Base-by-base conservation (phyloP, 2,797 vertebrate genomes). In the Schizothorax lantsangensis region DNA sequence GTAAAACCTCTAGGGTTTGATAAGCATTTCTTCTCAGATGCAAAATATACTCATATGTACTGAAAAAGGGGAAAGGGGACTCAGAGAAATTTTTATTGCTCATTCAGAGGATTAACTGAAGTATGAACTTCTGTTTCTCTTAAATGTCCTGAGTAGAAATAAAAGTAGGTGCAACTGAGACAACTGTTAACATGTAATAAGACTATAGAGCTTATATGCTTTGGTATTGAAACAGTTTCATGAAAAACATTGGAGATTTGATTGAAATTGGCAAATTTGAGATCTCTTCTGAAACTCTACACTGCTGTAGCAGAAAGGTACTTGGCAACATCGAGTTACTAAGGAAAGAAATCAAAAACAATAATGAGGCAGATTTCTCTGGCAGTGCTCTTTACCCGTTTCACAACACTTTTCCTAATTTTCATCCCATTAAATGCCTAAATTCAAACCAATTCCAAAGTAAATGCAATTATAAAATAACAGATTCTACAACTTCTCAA, bases 1-100 rank as follows among this genome's bases (percentile, higher is more conserved):
- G 91, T 90, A 89, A 88, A 91, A 89, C 38, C 88, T 74, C 88
- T 93, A 79, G 74, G 72, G 75, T 49, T 89, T 88, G 86, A 68
- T 75, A 83, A 52, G 84, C 12, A 33, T 59, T 88, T 69, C 69
- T 26, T 4, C 62, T 54, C 45, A 79, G 30, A 77, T 47, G 36
- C 26, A 83, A 52, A 49, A 26, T 10, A 45, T 6, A 15, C 10
- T 3, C 11, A 21, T 26, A 23, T 57, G 26, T n/a, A 62, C 40
- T 17, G 23, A 57, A 40, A 54, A 57, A 62, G 30, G 11, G 17
- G 9, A 78, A 47, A 47, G 43, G 10, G 40, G 4, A 30, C 3
- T 69, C 66, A 5, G 72, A 78, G 30, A 33, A 81, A 54, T 26
- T 38, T 1, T 5, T 26, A 33, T 11, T 36, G 8, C 23, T 57